These are phyloP conservation scores for Apaloderma vittatum DNA, from an alignment of 2,113 vertebrate genomes.

Conservation along the genomic window DNA sequence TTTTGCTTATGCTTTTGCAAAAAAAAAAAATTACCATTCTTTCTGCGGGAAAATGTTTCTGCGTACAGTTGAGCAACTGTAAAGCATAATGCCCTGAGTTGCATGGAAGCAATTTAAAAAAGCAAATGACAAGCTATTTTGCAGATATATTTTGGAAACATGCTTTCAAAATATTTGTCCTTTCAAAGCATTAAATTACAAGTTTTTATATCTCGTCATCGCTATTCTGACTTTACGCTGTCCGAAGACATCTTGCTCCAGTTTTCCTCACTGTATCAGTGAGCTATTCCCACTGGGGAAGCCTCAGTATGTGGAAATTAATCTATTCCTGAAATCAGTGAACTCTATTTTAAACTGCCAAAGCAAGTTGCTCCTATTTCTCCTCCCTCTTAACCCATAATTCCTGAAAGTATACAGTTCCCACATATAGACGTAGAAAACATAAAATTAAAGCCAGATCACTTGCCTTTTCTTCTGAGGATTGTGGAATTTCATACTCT, in stretches of 20 bases:
- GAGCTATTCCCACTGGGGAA: neutral
- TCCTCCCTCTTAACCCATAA: neutral
- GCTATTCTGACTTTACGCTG: neutral
- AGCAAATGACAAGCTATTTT: slow-evolving; percentile 3
- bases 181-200: neutral
- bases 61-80: neutral
- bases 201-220: neutral
- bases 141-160: neutral
- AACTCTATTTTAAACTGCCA: neutral
- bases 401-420: slow-evolving; percentile 11
- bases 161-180: neutral
- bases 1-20: neutral
- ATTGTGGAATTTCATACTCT: neutral
- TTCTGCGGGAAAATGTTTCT: neutral
- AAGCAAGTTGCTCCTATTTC: slow-evolving; percentile 5
- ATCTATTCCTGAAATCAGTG: neutral
- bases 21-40: neutral
- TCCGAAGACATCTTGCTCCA: neutral
- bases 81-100: neutral
- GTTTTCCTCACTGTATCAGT: neutral
- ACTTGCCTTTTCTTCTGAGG: neutral
- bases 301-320: neutral
- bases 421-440: slow-evolving; percentile 1
- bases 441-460: neutral
- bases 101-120: neutral